phyloP scores from a whole-genome alignment of 2,113 vertebrate genomes.

The Agelaius tricolor region DNA sequence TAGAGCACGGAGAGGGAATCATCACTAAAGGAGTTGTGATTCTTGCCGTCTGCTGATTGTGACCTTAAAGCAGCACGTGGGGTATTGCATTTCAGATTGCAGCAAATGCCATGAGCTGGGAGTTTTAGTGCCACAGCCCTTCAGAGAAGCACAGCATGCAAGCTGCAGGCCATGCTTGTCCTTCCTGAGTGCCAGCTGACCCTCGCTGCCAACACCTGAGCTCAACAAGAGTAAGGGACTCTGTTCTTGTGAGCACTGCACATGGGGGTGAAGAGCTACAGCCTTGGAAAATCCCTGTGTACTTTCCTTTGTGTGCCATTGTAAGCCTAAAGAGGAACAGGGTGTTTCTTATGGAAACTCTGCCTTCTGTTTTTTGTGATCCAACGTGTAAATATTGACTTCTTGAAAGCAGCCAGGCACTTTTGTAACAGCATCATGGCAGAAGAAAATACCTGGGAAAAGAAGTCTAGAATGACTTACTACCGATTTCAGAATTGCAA shows the following conservation, averaged over 20 bases:
- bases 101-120: background rate
- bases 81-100: background rate
- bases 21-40: background rate
- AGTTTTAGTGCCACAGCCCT: background rate
- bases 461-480: background rate
- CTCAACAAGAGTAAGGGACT: background rate
- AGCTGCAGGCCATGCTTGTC: fast-evolving
- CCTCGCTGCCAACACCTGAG: fast-evolving
- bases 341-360: background rate
- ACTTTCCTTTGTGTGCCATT: background rate
- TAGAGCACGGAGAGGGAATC: background rate
- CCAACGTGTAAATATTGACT: background rate
- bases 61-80: background rate
- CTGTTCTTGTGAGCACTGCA: background rate
- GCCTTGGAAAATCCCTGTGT: background rate
- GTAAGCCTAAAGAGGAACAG: background rate
- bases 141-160: fast-evolving
- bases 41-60: background rate
- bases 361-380: background rate
- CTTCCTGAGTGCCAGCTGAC: background rate
- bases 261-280: background rate
- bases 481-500: background rate
- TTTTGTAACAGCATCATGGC: background rate
- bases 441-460: background rate
- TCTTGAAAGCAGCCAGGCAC: background rate